A percentile compares a stretch with the other conserved stretches of the same genome.
These are phyloP conservation scores for Drosophila bocki DNA, from an alignment of 1,140 invertebrate genomes.

Conservation along the genomic window DNA sequence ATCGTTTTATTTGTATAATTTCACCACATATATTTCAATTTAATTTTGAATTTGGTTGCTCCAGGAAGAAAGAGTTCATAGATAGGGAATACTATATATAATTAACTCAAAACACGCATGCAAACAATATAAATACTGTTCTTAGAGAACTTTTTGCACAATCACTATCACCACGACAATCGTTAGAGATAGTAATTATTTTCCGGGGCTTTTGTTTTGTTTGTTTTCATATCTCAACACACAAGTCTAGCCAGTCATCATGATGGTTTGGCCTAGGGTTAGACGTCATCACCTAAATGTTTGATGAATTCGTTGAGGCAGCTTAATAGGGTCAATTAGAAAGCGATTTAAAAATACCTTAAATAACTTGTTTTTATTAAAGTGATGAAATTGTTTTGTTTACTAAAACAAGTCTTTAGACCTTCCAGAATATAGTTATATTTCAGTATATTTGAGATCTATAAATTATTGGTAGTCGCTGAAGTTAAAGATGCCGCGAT, in stretches of 20 bases:
- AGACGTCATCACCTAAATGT: neutral
- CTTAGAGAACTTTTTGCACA: neutral
- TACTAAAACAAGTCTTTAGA: neutral
- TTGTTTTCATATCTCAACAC: constrained; percentile 4
- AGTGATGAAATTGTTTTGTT: neutral
- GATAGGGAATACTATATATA: neutral
- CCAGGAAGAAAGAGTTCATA: neutral
- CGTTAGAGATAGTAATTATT: constrained; percentile 5
- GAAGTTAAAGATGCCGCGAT: constrained; percentile 47
- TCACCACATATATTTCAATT: neutral
- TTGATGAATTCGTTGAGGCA: neutral
- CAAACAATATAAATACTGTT: neutral
- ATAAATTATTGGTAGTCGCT: constrained; percentile 21
- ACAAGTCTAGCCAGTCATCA: neutral
- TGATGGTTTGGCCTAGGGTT: neutral
- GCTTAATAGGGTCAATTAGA: neutral
- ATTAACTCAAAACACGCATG: neutral
- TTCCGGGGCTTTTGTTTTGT: neutral
- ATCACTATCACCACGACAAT: neutral
- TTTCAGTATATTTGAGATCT: neutral
- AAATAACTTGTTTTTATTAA: neutral
- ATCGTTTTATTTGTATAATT: neutral
- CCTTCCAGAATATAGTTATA: neutral
- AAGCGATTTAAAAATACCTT: neutral
- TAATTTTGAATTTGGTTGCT: neutral